Base-by-base conservation (phyloP, 2,888 invertebrate genomes). In the Antheraea assamensis region DNA sequence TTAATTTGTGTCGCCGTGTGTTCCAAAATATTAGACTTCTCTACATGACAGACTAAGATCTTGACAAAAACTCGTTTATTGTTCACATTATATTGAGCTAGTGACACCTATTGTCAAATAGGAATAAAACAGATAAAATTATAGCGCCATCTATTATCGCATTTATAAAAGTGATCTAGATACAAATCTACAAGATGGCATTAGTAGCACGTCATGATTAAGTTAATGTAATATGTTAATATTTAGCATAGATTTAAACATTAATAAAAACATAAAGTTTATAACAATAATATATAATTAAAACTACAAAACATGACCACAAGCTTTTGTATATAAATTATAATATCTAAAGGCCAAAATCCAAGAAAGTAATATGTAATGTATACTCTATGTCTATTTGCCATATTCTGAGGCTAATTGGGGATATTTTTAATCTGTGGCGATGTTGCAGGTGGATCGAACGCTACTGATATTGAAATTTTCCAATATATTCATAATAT, bases 81-180 rank as follows among this genome's bases (percentile, higher is more conserved):
- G 35, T 35, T 35, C 35, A 35, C 5, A 35, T 35, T 35, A 35
- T 35, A 35, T 35, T 13, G 49, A n/a, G 55, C n/a, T 10, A 78
- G 70, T 47, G 78, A 72, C 78, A 83, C 80, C 83, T 83, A 35
- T 71, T 74, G 72, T 15, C 70, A 35, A 79, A 71, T 81, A 80
- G 80, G 8, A 55, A 58, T 10, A 55, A 55, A 27, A 61, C 4
- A 61, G n/a, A 27, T 64, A 21, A 27, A 52, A 52, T 42, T 21
- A 49, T 0, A 66, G 13, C 31, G 72, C 66, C 72, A 72, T 66
- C 72, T 66, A 66, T 21, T 64, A 61, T 10, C 35, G 10, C 35
- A 35, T 35, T 8, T 35, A 35, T 35, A 35, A 35, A 35, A 35
- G 35, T 35, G 5, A 4, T 35, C 35, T 35, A 35, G 35, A 35